Evolutionary conservation across 2,888 invertebrate species (phyloP).

Genomic region (Athalia rosae): DNA sequence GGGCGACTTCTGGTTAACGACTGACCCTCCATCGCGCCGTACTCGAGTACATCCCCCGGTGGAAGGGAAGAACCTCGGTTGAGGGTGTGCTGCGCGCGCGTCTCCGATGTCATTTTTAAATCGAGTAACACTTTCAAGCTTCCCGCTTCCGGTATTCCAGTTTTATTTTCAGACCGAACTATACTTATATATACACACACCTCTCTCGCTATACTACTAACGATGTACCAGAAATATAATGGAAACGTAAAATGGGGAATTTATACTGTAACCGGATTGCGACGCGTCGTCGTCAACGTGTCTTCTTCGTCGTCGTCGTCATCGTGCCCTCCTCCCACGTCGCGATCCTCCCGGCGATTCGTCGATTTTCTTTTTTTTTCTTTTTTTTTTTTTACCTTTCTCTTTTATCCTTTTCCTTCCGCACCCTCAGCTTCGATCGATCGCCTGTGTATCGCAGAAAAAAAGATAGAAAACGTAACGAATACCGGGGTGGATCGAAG

Average conservation of each 20-base stretch:
- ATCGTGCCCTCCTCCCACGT: not conserved
- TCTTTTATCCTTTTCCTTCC: not conserved
- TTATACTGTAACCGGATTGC: too few species aligned
- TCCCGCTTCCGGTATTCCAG: slow-evolving; percentile 36
- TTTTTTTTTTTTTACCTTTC: not conserved
- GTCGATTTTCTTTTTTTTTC: not conserved
- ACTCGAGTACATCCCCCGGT: slow-evolving; percentile 30
- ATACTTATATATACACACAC: not conserved
- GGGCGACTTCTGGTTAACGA: slow-evolving; percentile 70
- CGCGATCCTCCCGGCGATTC: too few species aligned
- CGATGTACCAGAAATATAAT: too few species aligned
- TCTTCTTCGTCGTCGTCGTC: too few species aligned
- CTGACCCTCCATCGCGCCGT: slow-evolving; percentile 60
- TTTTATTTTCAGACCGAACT: slow-evolving; percentile 27
- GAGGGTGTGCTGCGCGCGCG: slow-evolving; percentile 38
- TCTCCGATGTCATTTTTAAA: slow-evolving; percentile 38
- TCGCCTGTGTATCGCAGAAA: not conserved
- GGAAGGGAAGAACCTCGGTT: slow-evolving; percentile 37
- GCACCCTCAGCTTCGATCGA: not conserved
- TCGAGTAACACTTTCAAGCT: not conserved
- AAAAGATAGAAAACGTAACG: not conserved
- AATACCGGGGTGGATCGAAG: too few species aligned
- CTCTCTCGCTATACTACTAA: not conserved
- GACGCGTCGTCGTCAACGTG: too few species aligned
- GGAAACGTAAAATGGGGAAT: too few species aligned